These are phyloP conservation scores for Enteromius argenteus DNA, from an alignment of 2,797 vertebrate species.

Conservation along the genomic window DNA sequence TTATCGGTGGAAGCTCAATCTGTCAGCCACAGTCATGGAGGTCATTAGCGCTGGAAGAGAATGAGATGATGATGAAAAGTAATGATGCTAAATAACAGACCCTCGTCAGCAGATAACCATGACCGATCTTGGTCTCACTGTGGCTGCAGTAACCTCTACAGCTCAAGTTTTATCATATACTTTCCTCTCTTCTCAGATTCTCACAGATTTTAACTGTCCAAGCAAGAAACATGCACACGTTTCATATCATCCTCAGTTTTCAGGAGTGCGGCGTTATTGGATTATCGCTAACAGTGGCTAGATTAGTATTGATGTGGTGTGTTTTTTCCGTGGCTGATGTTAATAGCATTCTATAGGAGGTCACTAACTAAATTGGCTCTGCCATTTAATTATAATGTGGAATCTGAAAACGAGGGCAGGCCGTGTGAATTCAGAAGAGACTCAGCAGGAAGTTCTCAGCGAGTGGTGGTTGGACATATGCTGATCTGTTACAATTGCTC, in stretches of 20 bases:
- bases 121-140: not conserved
- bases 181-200: not conserved
- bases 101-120: constrained; percentile 24
- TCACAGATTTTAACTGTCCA: not conserved
- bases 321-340: constrained; percentile 64
- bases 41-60: constrained; percentile 44
- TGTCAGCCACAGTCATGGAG: constrained; percentile 33
- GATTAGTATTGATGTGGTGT: constrained; percentile 75
- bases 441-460: not conserved
- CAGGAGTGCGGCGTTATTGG: constrained; percentile 65
- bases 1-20: constrained; percentile 16
- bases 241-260: not conserved
- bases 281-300: constrained; percentile 83
- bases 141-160: not conserved
- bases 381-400: constrained; percentile 67
- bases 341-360: constrained; percentile 70
- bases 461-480: not conserved
- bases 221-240: not conserved
- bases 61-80: constrained; percentile 47
- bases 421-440: not conserved
- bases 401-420: constrained; percentile 65
- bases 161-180: not conserved
- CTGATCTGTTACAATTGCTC: constrained; percentile 5
- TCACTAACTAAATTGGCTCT: constrained; percentile 69
- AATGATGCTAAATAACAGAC: constrained; percentile 35